These are phyloP conservation scores for Zophobas morio DNA, from an alignment of 1,140 invertebrate genomes.

Conservation along the genomic window DNA sequence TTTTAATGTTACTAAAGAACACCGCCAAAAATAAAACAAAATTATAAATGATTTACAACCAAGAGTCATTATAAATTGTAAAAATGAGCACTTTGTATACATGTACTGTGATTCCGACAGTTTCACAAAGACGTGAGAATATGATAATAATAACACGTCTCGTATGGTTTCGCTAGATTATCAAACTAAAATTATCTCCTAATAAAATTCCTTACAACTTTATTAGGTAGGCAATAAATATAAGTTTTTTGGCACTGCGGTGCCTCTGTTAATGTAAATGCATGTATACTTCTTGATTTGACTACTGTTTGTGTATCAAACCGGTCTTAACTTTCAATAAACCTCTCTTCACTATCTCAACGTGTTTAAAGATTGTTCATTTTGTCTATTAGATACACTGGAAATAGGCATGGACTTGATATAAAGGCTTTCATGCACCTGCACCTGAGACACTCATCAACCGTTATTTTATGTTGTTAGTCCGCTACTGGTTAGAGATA, in stretches of 20 bases:
- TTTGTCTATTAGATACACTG: conserved; percentile 44
- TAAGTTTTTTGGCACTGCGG: conserved; percentile 50
- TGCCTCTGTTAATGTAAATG: conserved; percentile 52
- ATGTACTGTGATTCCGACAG: conserved; percentile 37
- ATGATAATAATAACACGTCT: conserved; percentile 49
- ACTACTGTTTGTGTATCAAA: conserved; percentile 55
- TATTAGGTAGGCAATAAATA: conserved; percentile 56
- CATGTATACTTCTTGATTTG: conserved; percentile 51
- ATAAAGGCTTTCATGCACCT: conserved; percentile 45
- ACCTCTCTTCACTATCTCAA: conserved; percentile 41
- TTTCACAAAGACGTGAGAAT: conserved; percentile 39
- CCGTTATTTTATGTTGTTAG: conserved; percentile 46
- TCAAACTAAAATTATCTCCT: conserved; percentile 56
- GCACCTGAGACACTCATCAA: conserved; percentile 43
- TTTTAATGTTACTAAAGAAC: background rate
- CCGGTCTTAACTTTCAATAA: conserved; percentile 48
- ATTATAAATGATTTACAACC: conserved; percentile 29
- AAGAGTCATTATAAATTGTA: conserved; percentile 43
- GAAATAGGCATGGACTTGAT: conserved; percentile 42
- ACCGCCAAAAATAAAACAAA: conserved; percentile 18
- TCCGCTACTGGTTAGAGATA: conserved; percentile 48
- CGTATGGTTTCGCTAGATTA: conserved; percentile 52
- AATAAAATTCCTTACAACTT: conserved; percentile 57
- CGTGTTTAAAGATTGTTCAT: conserved; percentile 47
- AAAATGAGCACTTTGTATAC: conserved; percentile 42